Evolutionary conservation across 2,888 invertebrate species (phyloP).

Genomic region (Lamellibrachia satsuma): DNA sequence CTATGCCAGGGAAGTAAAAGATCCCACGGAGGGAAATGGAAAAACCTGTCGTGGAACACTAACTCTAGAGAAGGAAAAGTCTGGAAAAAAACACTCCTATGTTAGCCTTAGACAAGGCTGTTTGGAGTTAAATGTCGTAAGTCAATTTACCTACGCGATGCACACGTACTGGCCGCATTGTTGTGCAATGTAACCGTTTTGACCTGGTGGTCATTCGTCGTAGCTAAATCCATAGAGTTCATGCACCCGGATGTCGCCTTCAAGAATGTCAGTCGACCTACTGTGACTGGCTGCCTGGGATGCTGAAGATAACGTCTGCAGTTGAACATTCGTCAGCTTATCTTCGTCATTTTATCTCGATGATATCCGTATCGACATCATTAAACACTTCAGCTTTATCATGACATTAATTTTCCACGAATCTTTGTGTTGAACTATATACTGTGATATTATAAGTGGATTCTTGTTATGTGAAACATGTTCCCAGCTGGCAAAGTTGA

Average conservation of each 20-base stretch:
- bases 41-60: no score
- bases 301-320: neutral
- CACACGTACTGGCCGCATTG: neutral
- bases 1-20: no score
- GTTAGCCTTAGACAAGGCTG: no score
- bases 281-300: neutral
- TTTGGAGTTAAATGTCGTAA: no score
- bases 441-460: no score
- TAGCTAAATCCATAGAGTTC: neutral
- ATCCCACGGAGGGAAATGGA: no score
- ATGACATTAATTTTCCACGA: conserved; percentile 17
- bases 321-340: neutral
- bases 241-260: neutral
- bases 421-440: neutral
- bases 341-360: neutral
- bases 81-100: no score
- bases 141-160: neutral
- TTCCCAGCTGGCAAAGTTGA: neutral
- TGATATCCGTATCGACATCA: neutral
- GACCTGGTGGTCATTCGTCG: neutral
- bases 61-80: no score
- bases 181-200: neutral
- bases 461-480: neutral
- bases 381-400: neutral
- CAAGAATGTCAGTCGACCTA: neutral